A percentile compares a stretch with the other conserved stretches of the same genome.
Conservation (phyloP, 2,888 invertebrate genomes). For the Caenorhabditis sinica region DNA sequence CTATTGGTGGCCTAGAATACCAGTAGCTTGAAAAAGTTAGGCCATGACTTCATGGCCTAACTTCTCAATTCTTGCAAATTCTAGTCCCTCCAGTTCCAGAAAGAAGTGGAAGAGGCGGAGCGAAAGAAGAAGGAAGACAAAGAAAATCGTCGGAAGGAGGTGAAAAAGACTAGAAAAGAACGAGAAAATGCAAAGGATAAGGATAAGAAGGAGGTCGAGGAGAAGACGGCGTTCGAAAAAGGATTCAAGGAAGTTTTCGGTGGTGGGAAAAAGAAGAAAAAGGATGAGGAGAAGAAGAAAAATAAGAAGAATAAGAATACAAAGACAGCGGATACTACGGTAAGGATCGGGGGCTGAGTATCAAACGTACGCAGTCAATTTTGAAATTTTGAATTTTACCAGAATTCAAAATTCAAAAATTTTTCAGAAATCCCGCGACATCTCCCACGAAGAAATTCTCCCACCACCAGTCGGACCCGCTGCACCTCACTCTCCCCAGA, state of each 20-base stretch:
- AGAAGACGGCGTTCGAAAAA: constrained; percentile 19
- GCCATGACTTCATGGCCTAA: too few relatives aligned
- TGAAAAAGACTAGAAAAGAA: constrained; percentile 32
- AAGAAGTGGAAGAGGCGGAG: constrained; percentile 44
- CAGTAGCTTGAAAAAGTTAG: too few relatives aligned
- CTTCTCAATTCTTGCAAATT: too few relatives aligned
- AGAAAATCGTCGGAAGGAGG: constrained; percentile 39
- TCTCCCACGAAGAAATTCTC: constrained; percentile 1
- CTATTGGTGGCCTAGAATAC: too few relatives aligned
- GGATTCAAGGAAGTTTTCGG: background rate
- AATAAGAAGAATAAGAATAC: constrained; percentile 4
- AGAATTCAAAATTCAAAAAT: too few relatives aligned
- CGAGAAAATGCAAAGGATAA: background rate
- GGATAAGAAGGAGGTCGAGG: constrained; percentile 14
- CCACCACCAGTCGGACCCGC: background rate
- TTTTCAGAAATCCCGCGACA: constrained; percentile 11
- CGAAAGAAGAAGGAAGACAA: constrained; percentile 46
- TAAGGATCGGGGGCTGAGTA: background rate
- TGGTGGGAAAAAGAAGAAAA: constrained; percentile 22
- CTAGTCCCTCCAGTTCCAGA: constrained; percentile 27
- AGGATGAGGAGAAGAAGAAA: constrained; percentile 14
- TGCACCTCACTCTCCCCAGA: background rate
- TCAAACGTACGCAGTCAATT: too few relatives aligned
- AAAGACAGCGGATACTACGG: constrained; percentile 7
- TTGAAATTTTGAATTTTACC: background rate